These are phyloP conservation scores for Petrocephalus schoutedeni DNA, from an alignment of 2,797 vertebrate genomes.

Conservation along the genomic window DNA sequence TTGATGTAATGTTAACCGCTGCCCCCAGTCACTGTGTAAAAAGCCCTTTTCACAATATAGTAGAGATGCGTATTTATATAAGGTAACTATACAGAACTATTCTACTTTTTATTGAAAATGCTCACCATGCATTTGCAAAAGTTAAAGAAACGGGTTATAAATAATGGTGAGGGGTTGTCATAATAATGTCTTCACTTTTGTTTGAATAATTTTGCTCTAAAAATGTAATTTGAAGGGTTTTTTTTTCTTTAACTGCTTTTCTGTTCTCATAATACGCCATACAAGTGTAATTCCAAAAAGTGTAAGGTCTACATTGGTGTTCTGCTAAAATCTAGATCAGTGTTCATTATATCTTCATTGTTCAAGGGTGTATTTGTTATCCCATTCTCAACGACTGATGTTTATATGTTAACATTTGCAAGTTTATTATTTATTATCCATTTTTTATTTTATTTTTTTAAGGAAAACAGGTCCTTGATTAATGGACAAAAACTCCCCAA, in stretches of 20 bases:
- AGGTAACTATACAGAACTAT: constrained; percentile 61
- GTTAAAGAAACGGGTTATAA: not conserved
- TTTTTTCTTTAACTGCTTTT: constrained; percentile 17
- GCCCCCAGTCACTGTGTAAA: not conserved
- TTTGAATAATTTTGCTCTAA: constrained; percentile 45
- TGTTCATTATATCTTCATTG: not conserved
- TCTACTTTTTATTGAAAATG: constrained; percentile 60
- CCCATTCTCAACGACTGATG: not conserved
- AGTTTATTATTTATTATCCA: not conserved
- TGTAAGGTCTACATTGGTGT: not conserved
- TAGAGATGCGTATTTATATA: constrained; percentile 31
- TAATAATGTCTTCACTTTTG: constrained; percentile 31
- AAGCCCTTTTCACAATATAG: not conserved
- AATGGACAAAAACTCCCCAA: not conserved
- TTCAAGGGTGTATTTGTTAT: not conserved
- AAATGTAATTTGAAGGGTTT: constrained; percentile 66
- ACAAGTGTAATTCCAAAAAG: not conserved
- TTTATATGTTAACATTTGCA: not conserved
- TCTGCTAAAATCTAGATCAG: not conserved
- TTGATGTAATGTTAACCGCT: constrained; percentile 51
- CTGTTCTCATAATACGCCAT: not conserved
- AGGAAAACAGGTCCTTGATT: constrained; percentile 25
- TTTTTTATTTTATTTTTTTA: not conserved
- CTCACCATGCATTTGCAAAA: constrained; percentile 57
- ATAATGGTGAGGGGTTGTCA: not conserved